Base-by-base conservation (phyloP, 1,140 invertebrate species). In the Cyclina sinensis region DNA sequence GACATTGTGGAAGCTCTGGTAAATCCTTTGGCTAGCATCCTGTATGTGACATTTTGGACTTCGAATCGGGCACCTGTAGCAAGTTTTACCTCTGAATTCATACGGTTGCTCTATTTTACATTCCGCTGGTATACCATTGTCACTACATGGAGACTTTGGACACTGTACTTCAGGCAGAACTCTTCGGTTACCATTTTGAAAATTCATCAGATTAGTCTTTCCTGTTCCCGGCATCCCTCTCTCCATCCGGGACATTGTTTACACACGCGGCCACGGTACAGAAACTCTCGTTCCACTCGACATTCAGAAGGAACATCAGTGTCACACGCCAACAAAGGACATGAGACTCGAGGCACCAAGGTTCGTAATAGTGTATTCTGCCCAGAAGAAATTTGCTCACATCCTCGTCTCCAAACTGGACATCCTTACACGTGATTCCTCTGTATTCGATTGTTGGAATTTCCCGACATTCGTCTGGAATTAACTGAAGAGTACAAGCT, bases 391-490 rank as follows among this genome's bases (percentile, higher is more conserved):
- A 9, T 51, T 21, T 18, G 14, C 54, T 68, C 21, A 70, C 85
- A 87, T 0, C 54, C 62, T n/a, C 14, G 30, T 46, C 74, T 27
- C 74, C 74, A 79, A 32, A 18, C 27, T 21, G 76, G 74, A 70
- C 85, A 87, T 32, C 39, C 11, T 87, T 65, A 27, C 85, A 87
- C n/a, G 21, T 70, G 4, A 46, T 1, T 48, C 85, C 85, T 9
- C 54, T 24, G n/a, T 46, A 37, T 9, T 79, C 39, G n/a, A 62
- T 65, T 27, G 39, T 80, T 35, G 74, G 76, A 14, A 87, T 80
- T 21, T 87, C 85, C 51, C 51, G 24, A 37, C 85, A 87, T 68
- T 87, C 74, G 9, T 78, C 32, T 48, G 85, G 85, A 35, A 87
- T 87, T 12, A 87, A 46, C 27, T 65, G 32, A 1, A 59, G 32